Base-by-base conservation (phyloP, 2,888 invertebrate species). In the Bhutanitis thaidina region DNA sequence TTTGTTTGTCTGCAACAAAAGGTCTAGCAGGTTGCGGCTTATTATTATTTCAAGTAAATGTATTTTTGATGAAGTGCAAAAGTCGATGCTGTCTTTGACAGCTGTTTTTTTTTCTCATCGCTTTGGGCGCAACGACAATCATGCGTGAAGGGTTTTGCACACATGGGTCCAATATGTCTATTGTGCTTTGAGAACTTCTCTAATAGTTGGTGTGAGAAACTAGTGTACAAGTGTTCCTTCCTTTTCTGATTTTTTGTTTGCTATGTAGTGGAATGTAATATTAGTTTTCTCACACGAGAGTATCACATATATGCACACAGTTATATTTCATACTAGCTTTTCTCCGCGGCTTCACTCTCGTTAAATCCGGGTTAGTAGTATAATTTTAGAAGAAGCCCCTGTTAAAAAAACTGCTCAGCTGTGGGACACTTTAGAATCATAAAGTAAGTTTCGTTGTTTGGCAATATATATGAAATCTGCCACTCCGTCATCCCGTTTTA, bases 11-110 rank as follows among this genome's bases (percentile, higher is more conserved):
- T 38, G 54, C 58, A 73, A 77, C 80, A 82, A 72, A 69, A 69
- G 65, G 55, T 52, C 67, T 64, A 73, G 72, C 83, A 84, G 84
- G 86, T 86, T 80, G 70, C 64, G 66, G 68, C 38, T 8, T 70
- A 69, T 70, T 60, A 84, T 84, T 84, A 80, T 86, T 72, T 65
- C 53, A 65, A 65, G 74, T 85, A 87, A 87, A 88, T 88, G 71
- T 78, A 79, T 78, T 72, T 88, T 88, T 89, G 88, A 88, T 89
- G 88, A 88, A 89, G 85, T 89, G 86, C 82, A 86, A 86, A 78
- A 87, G 86, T 84, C 82, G 77, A 37, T 32, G 15, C 70, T 67
- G 68, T 69, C 71, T 68, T 74, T 82, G 81, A 78, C 74, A 76
- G 73, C 72, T 72, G 78, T 80, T n/a, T n/a, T 74, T 69, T 69